Conservation (phyloP, 1,140 invertebrate species). For the Drosophila obscura region DNA sequence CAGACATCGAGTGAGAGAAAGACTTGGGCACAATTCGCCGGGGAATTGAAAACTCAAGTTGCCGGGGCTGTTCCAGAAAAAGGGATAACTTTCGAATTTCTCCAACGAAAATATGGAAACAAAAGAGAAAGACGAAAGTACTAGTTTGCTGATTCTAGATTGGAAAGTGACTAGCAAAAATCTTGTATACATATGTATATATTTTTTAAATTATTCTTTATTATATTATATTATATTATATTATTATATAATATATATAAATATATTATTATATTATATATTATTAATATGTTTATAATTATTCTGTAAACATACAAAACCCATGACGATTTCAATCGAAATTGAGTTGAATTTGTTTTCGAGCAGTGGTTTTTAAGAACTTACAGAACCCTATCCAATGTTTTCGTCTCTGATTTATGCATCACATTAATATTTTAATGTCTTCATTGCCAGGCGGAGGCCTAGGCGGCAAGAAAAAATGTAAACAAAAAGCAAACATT, state of each 20-base stretch:
- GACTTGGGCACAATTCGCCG: constrained; percentile 24
- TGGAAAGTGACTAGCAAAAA: neutral
- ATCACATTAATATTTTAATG: constrained; percentile 82
- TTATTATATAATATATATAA: too few species aligned
- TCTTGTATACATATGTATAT: too few species aligned
- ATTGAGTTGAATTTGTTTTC: constrained; percentile 9
- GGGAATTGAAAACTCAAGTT: constrained; percentile 21
- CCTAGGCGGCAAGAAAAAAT: constrained; percentile 53
- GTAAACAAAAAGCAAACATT: constrained; percentile 29
- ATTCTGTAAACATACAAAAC: neutral
- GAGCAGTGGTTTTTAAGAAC: neutral
- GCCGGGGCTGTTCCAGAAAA: constrained; percentile 11
- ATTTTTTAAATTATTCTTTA: too few species aligned
- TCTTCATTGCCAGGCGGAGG: constrained; percentile 73
- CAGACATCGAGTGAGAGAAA: constrained; percentile 16
- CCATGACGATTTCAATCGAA: neutral
- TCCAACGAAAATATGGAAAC: too few species aligned
- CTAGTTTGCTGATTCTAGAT: too few species aligned
- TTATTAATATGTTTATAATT: too few species aligned
- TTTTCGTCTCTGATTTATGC: constrained; percentile 69
- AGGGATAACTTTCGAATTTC: neutral
- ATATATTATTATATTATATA: too few species aligned
- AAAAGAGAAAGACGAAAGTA: too few species aligned
- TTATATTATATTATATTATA: too few species aligned
- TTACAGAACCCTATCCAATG: neutral